These are phyloP conservation scores for Malurus alboscapulatus DNA, from an alignment of 2,113 vertebrate genomes.

Conservation along the genomic window DNA sequence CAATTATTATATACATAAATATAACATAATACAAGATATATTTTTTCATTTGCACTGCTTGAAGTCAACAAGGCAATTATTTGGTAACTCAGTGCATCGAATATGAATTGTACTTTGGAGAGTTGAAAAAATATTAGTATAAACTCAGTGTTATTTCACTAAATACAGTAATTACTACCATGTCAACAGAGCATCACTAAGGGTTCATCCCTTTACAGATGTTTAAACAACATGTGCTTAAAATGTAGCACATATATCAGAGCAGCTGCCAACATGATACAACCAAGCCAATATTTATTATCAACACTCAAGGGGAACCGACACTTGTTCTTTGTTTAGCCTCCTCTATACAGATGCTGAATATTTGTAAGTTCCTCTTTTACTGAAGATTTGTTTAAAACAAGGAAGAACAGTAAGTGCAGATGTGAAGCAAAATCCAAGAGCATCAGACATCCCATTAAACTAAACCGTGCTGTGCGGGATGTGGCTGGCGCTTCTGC, in stretches of 20 bases:
- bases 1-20: background rate
- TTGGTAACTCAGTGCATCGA: background rate
- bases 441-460: background rate
- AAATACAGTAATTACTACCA: slow-evolving; percentile 49
- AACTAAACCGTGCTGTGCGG: rapidly evolving
- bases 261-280: slow-evolving; percentile 53
- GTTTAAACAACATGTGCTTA: slow-evolving; percentile 60
- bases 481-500: background rate
- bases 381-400: slow-evolving; percentile 33
- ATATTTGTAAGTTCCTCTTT: slow-evolving; percentile 10
- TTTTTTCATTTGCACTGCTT: background rate
- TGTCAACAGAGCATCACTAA: slow-evolving; percentile 29
- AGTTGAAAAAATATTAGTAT: slow-evolving; percentile 32
- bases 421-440: slow-evolving; percentile 28
- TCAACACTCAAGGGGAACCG: slow-evolving; percentile 15
- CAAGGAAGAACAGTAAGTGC: background rate
- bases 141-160: slow-evolving; percentile 26
- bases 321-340: slow-evolving; percentile 47
- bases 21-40: background rate
- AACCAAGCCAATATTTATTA: slow-evolving; percentile 44
- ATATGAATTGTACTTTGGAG: background rate
- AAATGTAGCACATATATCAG: slow-evolving; percentile 42
- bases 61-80: background rate
- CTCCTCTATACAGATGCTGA: slow-evolving; percentile 8
- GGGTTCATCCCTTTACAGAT: slow-evolving; percentile 48